Evolutionary conservation across 2,888 invertebrate species (phyloP).

Genomic region (Sthenelais limicola): DNA sequence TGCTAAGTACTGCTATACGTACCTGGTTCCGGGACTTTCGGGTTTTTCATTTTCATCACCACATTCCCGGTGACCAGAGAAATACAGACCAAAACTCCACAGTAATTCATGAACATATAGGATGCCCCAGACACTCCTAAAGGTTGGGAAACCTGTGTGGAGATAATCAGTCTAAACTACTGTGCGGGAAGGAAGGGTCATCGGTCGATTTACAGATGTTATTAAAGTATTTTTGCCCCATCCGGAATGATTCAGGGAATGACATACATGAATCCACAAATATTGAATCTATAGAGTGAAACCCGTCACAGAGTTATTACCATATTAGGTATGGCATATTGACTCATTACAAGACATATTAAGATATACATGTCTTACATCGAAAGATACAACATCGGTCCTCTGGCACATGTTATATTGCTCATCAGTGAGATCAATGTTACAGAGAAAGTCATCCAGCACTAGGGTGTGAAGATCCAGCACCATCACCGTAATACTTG

Average conservation of each 20-base stretch:
- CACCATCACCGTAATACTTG: conserved; percentile 59
- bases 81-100: conserved; percentile 55
- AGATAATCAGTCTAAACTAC: too few relatives aligned
- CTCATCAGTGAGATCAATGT: conserved; percentile 54
- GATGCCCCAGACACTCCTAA: conserved; percentile 61
- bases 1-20: too few relatives aligned
- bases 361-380: conserved; percentile 53
- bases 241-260: too few relatives aligned
- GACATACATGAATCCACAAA: too few relatives aligned
- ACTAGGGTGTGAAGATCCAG: conserved; percentile 58
- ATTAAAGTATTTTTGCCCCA: too few relatives aligned
- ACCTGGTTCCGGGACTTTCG: conserved; percentile 23
- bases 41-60: conserved; percentile 54
- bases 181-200: too few relatives aligned
- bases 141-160: too few relatives aligned
- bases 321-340: background rate
- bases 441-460: conserved; percentile 57
- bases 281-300: too few relatives aligned
- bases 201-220: too few relatives aligned
- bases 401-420: conserved; percentile 53
- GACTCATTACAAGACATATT: background rate
- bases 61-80: conserved; percentile 61
- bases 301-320: too few relatives aligned
- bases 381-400: conserved; percentile 54
- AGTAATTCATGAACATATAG: conserved; percentile 59